Conservation (phyloP, 2,888 invertebrate species). For the Apamea epomidion region DNA sequence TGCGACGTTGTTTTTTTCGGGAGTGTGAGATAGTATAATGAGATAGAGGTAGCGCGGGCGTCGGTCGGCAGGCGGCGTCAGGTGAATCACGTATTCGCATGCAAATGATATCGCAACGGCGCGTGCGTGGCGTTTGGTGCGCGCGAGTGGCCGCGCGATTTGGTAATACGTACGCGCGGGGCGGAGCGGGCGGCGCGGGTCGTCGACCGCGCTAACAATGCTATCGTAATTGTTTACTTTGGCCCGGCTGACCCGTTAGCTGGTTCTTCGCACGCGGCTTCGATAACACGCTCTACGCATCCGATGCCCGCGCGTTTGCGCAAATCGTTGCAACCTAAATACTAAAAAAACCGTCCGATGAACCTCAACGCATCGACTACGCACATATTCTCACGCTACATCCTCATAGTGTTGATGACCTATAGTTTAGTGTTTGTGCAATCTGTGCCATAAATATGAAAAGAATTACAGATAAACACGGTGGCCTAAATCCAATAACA, state of each 20-base stretch:
- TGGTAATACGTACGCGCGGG: constrained; percentile 70
- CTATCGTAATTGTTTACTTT: constrained; percentile 87
- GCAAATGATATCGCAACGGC: constrained; percentile 69
- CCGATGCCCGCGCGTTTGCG: constrained; percentile 76
- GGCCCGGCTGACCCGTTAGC: constrained; percentile 80
- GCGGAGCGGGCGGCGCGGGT: constrained; percentile 68
- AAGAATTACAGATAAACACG: constrained; percentile 18
- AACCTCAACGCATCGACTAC: constrained; percentile 63
- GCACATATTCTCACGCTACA: constrained; percentile 62
- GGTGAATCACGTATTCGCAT: constrained; percentile 73
- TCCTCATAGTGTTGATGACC: constrained; percentile 60
- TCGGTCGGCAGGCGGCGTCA: constrained; percentile 48
- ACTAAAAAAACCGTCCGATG: constrained; percentile 76
- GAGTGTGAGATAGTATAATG: constrained; percentile 39
- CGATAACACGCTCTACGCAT: constrained; percentile 70
- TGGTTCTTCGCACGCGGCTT: constrained; percentile 68
- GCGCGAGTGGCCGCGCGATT: constrained; percentile 71
- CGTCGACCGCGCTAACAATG: constrained; percentile 81
- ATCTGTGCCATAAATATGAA: constrained; percentile 36
- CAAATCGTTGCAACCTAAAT: constrained; percentile 81
- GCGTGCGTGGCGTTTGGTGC: constrained; percentile 62
- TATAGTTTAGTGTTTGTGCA: constrained; percentile 54
- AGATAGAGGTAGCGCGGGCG: constrained; percentile 43
- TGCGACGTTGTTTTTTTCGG: constrained; percentile 35
- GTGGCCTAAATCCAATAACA: constrained; percentile 44